A percentile compares a stretch with the other conserved stretches of the same genome.
Conservation (phyloP, 2,797 vertebrate species). For the Octomys mimax region DNA sequence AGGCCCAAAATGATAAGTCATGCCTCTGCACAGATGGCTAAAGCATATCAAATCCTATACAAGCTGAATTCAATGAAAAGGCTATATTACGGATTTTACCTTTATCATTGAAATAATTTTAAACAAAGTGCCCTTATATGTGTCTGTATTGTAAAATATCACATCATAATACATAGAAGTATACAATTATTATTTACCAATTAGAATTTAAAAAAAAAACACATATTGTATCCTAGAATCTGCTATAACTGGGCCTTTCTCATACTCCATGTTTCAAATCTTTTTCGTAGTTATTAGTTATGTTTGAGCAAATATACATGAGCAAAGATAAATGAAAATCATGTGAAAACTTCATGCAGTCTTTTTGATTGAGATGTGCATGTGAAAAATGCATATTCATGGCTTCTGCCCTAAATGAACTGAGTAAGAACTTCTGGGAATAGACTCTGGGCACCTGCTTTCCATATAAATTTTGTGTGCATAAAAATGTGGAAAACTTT, state of each 20-base stretch:
- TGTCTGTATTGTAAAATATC: background rate
- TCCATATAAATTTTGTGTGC: constrained; percentile 33
- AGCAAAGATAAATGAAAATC: background rate
- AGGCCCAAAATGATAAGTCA: background rate
- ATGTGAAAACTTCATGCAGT: background rate
- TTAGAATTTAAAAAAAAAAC: background rate
- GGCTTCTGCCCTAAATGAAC: background rate
- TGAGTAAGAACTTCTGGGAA: background rate
- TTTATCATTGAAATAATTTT: background rate
- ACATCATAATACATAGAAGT: background rate
- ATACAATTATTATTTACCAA: background rate
- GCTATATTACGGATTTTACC: background rate
- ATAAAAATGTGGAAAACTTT: constrained; percentile 13
- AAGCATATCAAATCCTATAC: background rate
- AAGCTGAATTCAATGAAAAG: background rate
- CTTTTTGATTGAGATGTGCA: background rate
- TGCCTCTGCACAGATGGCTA: background rate
- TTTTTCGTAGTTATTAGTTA: background rate
- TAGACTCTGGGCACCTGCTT: constrained; percentile 29
- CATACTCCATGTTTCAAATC: background rate
- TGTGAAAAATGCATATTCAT: background rate
- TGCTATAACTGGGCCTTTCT: background rate
- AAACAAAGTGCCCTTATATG: background rate
- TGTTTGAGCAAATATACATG: background rate
- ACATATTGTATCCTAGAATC: background rate